Base-by-base conservation (phyloP, 2,888 invertebrate genomes). In the Sylvicola cinctus region DNA sequence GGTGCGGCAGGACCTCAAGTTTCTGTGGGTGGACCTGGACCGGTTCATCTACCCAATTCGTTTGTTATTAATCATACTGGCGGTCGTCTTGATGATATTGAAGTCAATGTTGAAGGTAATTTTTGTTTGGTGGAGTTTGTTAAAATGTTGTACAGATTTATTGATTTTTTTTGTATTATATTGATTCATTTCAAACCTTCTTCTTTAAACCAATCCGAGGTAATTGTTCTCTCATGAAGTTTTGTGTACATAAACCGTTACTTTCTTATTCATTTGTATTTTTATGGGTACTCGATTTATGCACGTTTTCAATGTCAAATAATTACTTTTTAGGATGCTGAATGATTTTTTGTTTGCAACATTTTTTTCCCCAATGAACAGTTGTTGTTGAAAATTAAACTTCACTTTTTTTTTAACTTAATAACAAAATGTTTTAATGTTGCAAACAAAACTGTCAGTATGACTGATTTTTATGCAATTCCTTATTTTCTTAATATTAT, bases 81-180 rank as follows among this genome's bases (percentile, higher is more conserved):
- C 47, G 87, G 87, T 55, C 76, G 83, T 49, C 71, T 90, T 46
- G 85, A 88, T 54, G 88, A 90, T 60, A 80, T 90, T 48, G 90
- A 90, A 68, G 85, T 93, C 52, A 85, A 87, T 63, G 88, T 93
- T 61, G 88, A 91, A 77, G 88, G 88, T 90, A 66, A 67, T 67
- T 50, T 36, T 38, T 16, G 5, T 13, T 28, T 5, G 6, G n/a
- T 6, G 6, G n/a, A 13, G n/a, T 29, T 29, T 29, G 15, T 16
- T 29, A 3, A 11, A 10, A 16, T 33, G n/a, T 34, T 26, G 10
- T 20, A 20, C 20, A 20, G 20, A 28, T 13, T 28, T 28, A 7
- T 8, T n/a, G 7, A 8, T 25, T 11, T 25, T 25, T 33, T 33
- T 26, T 26, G 15, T 27, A 3, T n/a, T n/a, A 16, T 33, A 11